phyloP scores from a whole-genome alignment of 2,113 vertebrate species.

The Ascaphus truei region DNA sequence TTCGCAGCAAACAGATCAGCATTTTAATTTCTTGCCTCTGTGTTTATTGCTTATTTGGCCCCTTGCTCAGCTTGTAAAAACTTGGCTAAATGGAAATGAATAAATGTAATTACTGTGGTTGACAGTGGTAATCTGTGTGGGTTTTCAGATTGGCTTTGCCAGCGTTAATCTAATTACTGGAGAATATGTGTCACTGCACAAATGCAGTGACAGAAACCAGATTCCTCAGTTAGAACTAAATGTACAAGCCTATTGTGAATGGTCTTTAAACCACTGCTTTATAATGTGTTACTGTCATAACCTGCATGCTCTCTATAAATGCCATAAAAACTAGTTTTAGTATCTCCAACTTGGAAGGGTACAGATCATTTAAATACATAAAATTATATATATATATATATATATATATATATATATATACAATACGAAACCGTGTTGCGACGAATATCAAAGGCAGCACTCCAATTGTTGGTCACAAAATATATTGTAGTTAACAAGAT shows the following conservation, averaged over 20 bases:
- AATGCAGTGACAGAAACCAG: conserved; percentile 74
- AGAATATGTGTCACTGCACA: conserved; percentile 74
- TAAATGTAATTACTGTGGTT: conserved; percentile 87
- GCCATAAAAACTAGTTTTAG: too few species aligned
- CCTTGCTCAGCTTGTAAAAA: conserved; percentile 81
- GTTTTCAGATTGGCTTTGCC: conserved; percentile 80
- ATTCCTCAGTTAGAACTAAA: conserved; percentile 55
- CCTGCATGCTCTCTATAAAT: too few species aligned
- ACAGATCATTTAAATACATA: too few species aligned
- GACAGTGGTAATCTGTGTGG: conserved; percentile 80
- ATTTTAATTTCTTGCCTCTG: conserved; percentile 86
- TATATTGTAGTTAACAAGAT: too few species aligned
- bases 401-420: too few species aligned
- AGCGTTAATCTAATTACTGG: conserved; percentile 77
- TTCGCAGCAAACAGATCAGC: conserved; percentile 81
- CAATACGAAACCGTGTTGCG: too few species aligned
- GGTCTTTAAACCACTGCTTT: too few species aligned
- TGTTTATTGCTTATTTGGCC: conserved; percentile 86
- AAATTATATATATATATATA: too few species aligned
- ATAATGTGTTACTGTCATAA: too few species aligned
- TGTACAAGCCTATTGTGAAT: background rate
- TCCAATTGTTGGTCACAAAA: too few species aligned
- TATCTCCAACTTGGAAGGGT: too few species aligned
- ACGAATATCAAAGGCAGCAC: too few species aligned
- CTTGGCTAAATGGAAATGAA: conserved; percentile 87